Conservation (phyloP, 1,140 invertebrate genomes). For the Heliconius hewitsoni region DNA sequence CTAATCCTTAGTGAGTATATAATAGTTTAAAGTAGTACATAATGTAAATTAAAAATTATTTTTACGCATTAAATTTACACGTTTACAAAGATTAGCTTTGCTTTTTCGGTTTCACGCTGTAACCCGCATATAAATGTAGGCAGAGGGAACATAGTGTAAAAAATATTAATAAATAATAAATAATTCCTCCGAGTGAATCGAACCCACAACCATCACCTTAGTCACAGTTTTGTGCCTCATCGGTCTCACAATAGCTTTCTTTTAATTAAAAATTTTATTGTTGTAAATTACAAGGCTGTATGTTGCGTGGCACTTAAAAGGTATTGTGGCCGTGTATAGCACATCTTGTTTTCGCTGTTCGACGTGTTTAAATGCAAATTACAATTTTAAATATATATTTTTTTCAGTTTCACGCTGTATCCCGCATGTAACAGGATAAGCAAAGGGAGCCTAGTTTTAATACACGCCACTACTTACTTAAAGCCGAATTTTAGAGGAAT, state of each 20-base stretch:
- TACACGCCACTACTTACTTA: no score
- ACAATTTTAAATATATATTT: neutral
- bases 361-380: neutral
- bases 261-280: neutral
- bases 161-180: no score
- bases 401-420: no score
- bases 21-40: neutral
- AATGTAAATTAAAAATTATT: neutral
- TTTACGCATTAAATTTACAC: neutral
- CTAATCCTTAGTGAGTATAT: neutral
- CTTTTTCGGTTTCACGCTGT: no score
- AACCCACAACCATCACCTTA: no score
- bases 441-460: no score
- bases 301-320: slow-evolving; percentile 5
- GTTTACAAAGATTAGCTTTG: neutral
- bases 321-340: neutral
- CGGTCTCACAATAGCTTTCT: neutral
- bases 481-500: no score
- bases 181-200: no score
- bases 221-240: no score
- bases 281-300: slow-evolving; percentile 1
- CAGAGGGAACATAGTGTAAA: no score
- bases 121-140: no score
- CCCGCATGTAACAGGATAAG: no score
- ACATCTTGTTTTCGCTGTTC: neutral